Percentiles rank a stretch among this genome's conserved stretches.
These are phyloP conservation scores for Sorex fumeus DNA, from an alignment of 2,113 vertebrate genomes.

Conservation along the genomic window DNA sequence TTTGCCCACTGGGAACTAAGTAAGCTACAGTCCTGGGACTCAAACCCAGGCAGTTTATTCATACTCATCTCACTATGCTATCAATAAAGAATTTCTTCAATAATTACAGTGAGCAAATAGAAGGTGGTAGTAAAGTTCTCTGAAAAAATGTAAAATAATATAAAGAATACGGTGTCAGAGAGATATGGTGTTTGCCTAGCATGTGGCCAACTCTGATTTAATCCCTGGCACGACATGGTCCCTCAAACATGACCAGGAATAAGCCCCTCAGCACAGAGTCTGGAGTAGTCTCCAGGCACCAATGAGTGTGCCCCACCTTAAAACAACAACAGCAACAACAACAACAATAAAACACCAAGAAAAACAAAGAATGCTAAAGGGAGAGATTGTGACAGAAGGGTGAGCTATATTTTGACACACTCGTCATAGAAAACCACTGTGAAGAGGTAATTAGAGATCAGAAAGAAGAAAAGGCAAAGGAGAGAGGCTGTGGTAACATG, in stretches of 20 bases:
- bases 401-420: not conserved
- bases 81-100: conserved; percentile 29
- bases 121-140: not conserved
- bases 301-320: too few relatives aligned
- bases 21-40: not conserved
- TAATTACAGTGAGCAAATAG: conserved; percentile 6
- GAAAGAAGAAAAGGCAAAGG: conserved; percentile 43
- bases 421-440: not conserved
- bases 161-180: too few relatives aligned
- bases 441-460: not conserved
- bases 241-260: too few relatives aligned
- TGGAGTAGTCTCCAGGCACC: too few relatives aligned
- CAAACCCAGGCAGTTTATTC: not conserved
- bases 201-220: too few relatives aligned
- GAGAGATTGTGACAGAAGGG: not conserved
- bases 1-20: not conserved
- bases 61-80: not conserved
- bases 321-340: too few relatives aligned
- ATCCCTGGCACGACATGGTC: too few relatives aligned
- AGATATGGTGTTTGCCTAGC: too few relatives aligned
- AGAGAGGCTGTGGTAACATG: too few relatives aligned
- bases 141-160: not conserved
- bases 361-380: not conserved
- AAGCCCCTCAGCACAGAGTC: too few relatives aligned
- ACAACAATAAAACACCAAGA: not conserved